Conservation (phyloP, 2,888 invertebrate genomes). For the Harpagoxenus sublaevis region DNA sequence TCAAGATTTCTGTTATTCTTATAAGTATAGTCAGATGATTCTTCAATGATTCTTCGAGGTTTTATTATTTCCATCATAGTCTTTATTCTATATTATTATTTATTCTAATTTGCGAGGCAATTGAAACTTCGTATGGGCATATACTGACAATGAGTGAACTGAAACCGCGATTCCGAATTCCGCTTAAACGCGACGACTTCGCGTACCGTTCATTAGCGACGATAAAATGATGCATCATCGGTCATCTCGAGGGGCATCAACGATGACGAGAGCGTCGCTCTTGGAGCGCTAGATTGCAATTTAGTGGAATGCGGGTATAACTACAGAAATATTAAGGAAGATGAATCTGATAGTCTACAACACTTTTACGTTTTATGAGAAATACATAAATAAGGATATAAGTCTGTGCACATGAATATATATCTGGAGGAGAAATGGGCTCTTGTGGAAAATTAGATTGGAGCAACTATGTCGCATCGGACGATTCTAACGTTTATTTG, state of each 20-base stretch:
- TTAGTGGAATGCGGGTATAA: constrained; percentile 33
- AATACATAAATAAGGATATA: neutral
- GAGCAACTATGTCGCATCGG: neutral
- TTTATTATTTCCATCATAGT: neutral
- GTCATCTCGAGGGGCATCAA: constrained; percentile 28
- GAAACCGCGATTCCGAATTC: constrained; percentile 4
- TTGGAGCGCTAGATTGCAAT: constrained; percentile 34
- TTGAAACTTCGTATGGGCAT: neutral
- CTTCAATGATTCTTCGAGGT: neutral
- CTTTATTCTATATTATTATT: neutral
- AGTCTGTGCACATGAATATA: neutral
- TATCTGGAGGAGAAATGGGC: neutral
- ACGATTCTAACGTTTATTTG: neutral
- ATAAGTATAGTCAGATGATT: neutral
- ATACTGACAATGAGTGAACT: neutral
- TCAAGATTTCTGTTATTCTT: neutral
- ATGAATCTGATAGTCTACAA: neutral
- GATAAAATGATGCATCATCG: constrained; percentile 46
- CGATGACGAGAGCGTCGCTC: constrained; percentile 37
- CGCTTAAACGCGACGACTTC: constrained; percentile 19
- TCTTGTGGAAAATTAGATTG: neutral
- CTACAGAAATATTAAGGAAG: neutral
- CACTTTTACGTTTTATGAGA: neutral
- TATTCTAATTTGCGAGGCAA: neutral
- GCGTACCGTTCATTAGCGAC: constrained; percentile 18